Evolutionary conservation across 2,113 vertebrate species (phyloP).

Genomic region (Cryptomyrus ogoouensis): DNA sequence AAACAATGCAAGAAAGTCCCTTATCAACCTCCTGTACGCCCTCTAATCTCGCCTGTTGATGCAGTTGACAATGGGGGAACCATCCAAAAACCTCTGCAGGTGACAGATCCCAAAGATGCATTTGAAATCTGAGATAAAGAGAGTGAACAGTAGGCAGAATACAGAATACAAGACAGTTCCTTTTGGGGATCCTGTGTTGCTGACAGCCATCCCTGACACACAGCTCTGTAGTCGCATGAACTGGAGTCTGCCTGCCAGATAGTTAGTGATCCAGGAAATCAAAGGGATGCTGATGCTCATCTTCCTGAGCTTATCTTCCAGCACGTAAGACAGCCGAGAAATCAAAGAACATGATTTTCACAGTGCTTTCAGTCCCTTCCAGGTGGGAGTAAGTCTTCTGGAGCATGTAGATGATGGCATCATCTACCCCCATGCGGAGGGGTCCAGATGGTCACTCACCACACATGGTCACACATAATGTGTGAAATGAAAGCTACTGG

Average conservation of each 20-base stretch:
- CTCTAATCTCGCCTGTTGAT: background rate
- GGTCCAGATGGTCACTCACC: background rate
- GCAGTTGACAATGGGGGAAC: background rate
- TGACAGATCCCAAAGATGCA: background rate
- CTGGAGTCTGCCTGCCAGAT: background rate
- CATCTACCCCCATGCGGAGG: background rate
- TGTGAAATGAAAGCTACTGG: slow-evolving; percentile 1
- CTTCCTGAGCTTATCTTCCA: background rate
- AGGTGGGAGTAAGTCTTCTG: background rate
- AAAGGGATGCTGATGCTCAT: background rate
- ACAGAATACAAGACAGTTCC: background rate
- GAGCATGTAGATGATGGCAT: background rate
- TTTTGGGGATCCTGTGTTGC: background rate
- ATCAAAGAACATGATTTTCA: background rate
- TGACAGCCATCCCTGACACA: background rate
- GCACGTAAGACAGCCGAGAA: background rate
- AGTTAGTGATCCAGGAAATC: background rate
- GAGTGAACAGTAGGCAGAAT: background rate
- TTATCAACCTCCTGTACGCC: background rate
- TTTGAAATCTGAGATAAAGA: background rate
- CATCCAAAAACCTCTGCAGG: background rate
- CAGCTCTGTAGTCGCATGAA: background rate
- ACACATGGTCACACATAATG: background rate
- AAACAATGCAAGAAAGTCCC: background rate
- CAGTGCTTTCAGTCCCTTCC: background rate